Base-by-base conservation (phyloP, 53 echinoderm and acorn worm genomes). In the Zoroaster sp. region DNA sequence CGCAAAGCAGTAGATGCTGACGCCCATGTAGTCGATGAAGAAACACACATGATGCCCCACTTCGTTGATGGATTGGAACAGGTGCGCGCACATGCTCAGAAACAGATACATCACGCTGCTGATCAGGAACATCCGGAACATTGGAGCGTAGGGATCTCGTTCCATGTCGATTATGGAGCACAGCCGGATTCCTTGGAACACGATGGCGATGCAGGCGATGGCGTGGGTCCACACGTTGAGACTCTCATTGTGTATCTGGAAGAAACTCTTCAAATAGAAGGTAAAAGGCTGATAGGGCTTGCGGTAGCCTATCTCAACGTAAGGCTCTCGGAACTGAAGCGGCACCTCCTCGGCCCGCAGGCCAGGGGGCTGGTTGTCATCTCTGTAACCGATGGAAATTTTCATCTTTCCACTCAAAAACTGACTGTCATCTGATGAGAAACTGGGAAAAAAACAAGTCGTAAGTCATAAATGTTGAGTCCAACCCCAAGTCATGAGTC, bases 201-300 rank as follows among this genome's bases (percentile, higher is more conserved):
- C 21, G 9, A 94, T 77, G 34, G 92, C 75, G 30, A 90, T 71
- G 77, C 92, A 92, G 68, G 92, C 98, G 11, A 92, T 69, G 4
- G 87, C 87, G 55, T 97, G 98, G 8, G 95, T 97, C 98, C 95
- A 95, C 23, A 97, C 95, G 31, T 97, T 97, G 1, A 97, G 88
- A 43, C 91, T 94, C 54, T 97, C 98, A 23, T 97, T 97, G 83
- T 97, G 97, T 13, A 95, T 77, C 86, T 94, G 91, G 40, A 97
- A 92, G 75, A 94, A 88, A 63, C 98, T 97, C 80, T 89, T 89
- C 35, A 95, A 76, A 80, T 97, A 97, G 86, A 95, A 97, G 21
- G 69, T 70, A 53, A 97, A 40, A 25, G 94, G 90, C 51, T 97
- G 98, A 83, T 97, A 92, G 31, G 94, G 94, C 66, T 92, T 89